Evolutionary conservation across 2,797 vertebrate species (phyloP).

Genomic region (Gallinago solitaria): DNA sequence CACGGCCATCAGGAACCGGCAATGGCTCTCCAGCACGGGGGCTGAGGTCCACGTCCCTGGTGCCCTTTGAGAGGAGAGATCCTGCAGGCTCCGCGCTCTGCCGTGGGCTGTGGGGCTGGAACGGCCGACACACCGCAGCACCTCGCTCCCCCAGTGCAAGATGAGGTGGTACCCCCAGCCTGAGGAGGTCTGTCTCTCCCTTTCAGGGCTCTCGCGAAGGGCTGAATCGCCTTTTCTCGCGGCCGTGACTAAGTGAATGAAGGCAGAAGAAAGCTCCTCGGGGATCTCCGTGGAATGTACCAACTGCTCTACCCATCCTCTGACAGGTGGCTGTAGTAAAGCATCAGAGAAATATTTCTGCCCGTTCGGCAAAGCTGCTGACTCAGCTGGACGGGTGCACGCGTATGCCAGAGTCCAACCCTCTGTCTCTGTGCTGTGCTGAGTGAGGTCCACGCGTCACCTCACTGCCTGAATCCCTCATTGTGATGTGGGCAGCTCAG

Average conservation of each 20-base stretch:
- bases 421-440: accelerated
- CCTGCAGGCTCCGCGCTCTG: accelerated
- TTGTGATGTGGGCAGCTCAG: background rate
- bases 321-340: conserved; percentile 53
- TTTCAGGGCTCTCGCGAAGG: accelerated
- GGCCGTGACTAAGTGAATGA: background rate
- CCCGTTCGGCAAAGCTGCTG: background rate
- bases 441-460: background rate
- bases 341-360: background rate
- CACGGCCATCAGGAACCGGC: background rate
- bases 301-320: conserved; percentile 11
- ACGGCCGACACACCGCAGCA: accelerated
- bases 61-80: accelerated
- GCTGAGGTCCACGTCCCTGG: accelerated
- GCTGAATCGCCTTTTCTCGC: background rate
- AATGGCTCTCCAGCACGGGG: background rate
- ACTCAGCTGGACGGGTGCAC: background rate
- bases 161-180: background rate
- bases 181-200: background rate
- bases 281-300: background rate
- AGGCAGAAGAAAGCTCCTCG: background rate
- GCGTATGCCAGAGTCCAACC: background rate
- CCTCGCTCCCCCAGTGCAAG: accelerated
- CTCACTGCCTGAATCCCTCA: background rate
- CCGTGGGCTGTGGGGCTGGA: background rate